A percentile compares a stretch with the other conserved stretches of the same genome.
Evolutionary conservation across 2,797 vertebrate species (phyloP).

Genomic region (Argyrosomus regius): DNA sequence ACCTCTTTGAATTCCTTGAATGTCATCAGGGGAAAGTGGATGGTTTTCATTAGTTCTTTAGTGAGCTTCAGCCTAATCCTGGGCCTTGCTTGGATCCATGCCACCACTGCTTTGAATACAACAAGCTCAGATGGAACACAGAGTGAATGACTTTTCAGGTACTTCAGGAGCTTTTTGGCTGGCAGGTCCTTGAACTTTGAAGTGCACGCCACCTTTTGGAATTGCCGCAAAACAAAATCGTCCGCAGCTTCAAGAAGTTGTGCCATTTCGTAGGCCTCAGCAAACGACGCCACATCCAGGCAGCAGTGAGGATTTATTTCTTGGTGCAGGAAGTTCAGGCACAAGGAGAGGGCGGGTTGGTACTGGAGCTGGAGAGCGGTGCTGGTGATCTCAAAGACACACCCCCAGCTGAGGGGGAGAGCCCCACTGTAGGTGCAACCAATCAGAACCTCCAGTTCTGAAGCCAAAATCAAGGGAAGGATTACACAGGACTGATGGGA

Average conservation of each 20-base stretch:
- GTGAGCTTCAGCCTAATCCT: slow-evolving; percentile 76
- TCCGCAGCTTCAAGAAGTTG: slow-evolving; percentile 83
- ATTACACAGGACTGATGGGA: slow-evolving; percentile 76
- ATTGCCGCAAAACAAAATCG: slow-evolving; percentile 87
- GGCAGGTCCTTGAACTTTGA: slow-evolving; percentile 88
- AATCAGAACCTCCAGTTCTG: slow-evolving; percentile 86
- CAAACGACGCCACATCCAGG: slow-evolving; percentile 88
- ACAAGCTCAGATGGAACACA: slow-evolving; percentile 88
- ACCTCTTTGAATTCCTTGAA: slow-evolving; percentile 91
- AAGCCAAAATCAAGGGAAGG: slow-evolving; percentile 77
- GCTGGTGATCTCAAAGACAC: slow-evolving; percentile 87
- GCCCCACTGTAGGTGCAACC: slow-evolving; percentile 88
- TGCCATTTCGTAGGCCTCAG: slow-evolving; percentile 84
- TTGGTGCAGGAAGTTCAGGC: slow-evolving; percentile 84
- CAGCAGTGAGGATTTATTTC: slow-evolving; percentile 86
- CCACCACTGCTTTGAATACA: slow-evolving; percentile 87
- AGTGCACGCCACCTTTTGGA: slow-evolving; percentile 86
- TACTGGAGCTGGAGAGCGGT: slow-evolving; percentile 90
- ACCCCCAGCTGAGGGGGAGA: slow-evolving; percentile 85
- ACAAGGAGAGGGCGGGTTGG: slow-evolving; percentile 86
- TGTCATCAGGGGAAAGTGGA: slow-evolving; percentile 93
- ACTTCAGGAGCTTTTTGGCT: slow-evolving; percentile 81
- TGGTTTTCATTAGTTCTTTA: slow-evolving; percentile 84
- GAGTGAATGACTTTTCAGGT: slow-evolving; percentile 85
- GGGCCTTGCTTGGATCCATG: slow-evolving; percentile 88